Evolutionary conservation across 37 sponge, comb jelly and placozoan genomes (phyloP).

Genomic region (Tethya wilhelma): DNA sequence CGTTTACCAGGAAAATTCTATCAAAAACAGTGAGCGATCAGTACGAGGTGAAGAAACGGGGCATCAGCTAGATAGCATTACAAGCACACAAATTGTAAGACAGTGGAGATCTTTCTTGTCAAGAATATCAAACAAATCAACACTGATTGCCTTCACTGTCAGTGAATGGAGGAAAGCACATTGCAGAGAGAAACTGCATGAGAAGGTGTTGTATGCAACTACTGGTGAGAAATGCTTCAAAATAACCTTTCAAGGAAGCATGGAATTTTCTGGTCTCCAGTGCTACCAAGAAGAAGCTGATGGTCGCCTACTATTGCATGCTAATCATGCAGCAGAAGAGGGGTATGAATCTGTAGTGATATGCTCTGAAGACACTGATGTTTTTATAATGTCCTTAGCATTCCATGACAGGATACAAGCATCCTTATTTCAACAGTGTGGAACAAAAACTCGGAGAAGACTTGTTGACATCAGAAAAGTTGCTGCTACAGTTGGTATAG

Average conservation of each 20-base stretch:
- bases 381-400: constrained; percentile 21
- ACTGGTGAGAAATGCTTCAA: neutral
- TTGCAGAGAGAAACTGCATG: too few species aligned
- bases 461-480: constrained; percentile 5
- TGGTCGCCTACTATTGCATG: constrained; percentile 35
- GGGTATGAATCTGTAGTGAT: constrained; percentile 16
- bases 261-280: neutral
- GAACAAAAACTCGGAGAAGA: constrained; percentile 1
- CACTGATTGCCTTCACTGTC: too few species aligned
- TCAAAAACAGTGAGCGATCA: too few species aligned
- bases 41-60: too few species aligned
- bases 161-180: too few species aligned
- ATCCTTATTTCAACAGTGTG: constrained; percentile 6
- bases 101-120: too few species aligned
- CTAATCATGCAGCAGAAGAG: constrained; percentile 21
- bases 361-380: constrained; percentile 41
- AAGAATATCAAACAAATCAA: too few species aligned
- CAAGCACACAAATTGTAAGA: too few species aligned
- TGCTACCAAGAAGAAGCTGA: constrained; percentile 41
- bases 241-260: constrained; percentile 7
- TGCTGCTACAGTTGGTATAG: constrained; percentile 2
- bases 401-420: constrained; percentile 11
- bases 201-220: neutral
- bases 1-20: too few species aligned
- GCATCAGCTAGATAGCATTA: too few species aligned